Evolutionary conservation across 1,140 invertebrate genomes (phyloP).

Genomic region (Euwallacea similis): DNA sequence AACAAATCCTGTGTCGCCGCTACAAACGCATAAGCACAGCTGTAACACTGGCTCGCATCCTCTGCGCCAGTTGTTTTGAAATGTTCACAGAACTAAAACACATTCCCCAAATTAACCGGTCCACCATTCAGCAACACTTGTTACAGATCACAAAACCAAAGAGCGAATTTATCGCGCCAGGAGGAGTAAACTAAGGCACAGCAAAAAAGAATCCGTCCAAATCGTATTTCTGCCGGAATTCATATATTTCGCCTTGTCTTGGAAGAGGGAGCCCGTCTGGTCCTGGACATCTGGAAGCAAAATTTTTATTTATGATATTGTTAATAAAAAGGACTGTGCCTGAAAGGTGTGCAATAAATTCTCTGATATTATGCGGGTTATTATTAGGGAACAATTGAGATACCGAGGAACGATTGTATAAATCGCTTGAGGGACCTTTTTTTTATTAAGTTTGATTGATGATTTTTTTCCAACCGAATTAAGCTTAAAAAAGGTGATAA

Average conservation of each 20-base stretch:
- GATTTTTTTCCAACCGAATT: not conserved
- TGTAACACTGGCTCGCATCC: constrained; percentile 1
- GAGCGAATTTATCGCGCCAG: constrained; percentile 8
- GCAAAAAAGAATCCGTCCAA: constrained; percentile 14
- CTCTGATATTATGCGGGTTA: constrained; percentile 4
- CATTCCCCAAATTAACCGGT: constrained; percentile 13
- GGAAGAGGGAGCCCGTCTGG: constrained; percentile 27
- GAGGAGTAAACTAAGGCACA: constrained; percentile 11
- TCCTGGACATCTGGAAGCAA: constrained; percentile 25
- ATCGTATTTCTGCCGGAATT: constrained; percentile 1
- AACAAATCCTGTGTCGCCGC: too few relatives aligned
- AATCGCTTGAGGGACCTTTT: constrained; percentile 25
- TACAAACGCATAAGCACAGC: not conserved
- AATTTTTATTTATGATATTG: constrained; percentile 26
- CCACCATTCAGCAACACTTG: constrained; percentile 8
- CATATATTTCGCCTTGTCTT: constrained; percentile 30
- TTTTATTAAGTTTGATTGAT: constrained; percentile 5
- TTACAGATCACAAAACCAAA: constrained; percentile 9
- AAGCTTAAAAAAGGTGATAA: not conserved
- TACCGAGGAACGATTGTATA: constrained; percentile 25
- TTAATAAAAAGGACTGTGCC: constrained; percentile 31
- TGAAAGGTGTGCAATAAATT: constrained; percentile 5
- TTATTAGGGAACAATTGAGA: constrained; percentile 18
- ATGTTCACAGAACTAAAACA: constrained; percentile 10
- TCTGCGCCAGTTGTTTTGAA: constrained; percentile 10